These are phyloP conservation scores for Cyclura pinguis DNA, from an alignment of 2,797 vertebrate species.

Conservation along the genomic window DNA sequence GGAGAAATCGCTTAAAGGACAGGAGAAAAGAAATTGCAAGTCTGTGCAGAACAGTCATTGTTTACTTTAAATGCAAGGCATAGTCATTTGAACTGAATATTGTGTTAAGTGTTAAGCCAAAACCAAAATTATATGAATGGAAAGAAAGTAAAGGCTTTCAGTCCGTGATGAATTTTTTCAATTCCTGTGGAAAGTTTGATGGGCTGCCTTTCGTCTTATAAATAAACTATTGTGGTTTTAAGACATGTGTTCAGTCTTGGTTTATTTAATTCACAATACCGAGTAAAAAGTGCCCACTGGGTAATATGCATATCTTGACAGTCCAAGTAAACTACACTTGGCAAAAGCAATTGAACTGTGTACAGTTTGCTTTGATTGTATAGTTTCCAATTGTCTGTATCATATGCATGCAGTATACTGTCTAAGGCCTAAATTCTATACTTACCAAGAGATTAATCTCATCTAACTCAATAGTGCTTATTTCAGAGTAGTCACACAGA, in stretches of 20 bases:
- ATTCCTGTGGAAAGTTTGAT: constrained; percentile 88
- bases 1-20: constrained; percentile 66
- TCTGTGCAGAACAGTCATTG: constrained; percentile 71
- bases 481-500: not conserved
- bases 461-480: not conserved
- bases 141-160: constrained; percentile 86
- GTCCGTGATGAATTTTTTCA: constrained; percentile 83
- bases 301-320: constrained; percentile 69
- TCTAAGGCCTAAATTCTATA: constrained; percentile 11
- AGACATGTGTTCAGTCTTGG: constrained; percentile 79
- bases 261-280: constrained; percentile 78
- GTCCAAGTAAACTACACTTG: constrained; percentile 60
- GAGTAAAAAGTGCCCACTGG: constrained; percentile 66
- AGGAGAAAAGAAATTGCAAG: constrained; percentile 75
- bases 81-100: constrained; percentile 84
- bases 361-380: constrained; percentile 33
- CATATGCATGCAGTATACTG: constrained; percentile 13
- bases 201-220: constrained; percentile 79
- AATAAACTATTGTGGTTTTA: constrained; percentile 82
- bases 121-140: constrained; percentile 89
- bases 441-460: not conserved
- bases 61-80: constrained; percentile 79
- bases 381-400: constrained; percentile 38
- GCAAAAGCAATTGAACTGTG: constrained; percentile 34
- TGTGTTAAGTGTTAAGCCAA: constrained; percentile 86